These are phyloP conservation scores for Dasyurus viverrinus DNA, from an alignment of 2,113 vertebrate genomes.

Conservation along the genomic window DNA sequence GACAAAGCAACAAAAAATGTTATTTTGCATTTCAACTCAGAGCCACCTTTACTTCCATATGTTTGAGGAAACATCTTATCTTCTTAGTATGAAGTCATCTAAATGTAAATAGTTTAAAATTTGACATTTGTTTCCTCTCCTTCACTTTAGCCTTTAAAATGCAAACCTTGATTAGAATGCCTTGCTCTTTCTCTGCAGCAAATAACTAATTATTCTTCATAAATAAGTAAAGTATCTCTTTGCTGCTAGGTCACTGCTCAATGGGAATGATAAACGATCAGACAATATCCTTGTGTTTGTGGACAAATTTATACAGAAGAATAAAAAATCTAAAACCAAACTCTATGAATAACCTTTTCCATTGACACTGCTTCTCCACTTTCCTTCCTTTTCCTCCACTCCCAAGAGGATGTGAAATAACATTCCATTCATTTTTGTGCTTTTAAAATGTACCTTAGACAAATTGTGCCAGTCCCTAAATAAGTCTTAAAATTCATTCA, in stretches of 20 bases:
- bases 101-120: constrained; percentile 75
- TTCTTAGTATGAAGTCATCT: constrained; percentile 69
- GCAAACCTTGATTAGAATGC: constrained; percentile 68
- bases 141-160: constrained; percentile 70
- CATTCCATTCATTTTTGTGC: constrained; percentile 69
- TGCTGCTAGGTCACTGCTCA: constrained; percentile 58
- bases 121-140: constrained; percentile 68
- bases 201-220: constrained; percentile 76
- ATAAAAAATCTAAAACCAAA: constrained; percentile 59
- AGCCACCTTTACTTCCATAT: constrained; percentile 62
- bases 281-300: constrained; percentile 62
- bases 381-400: constrained; percentile 41
- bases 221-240: constrained; percentile 75
- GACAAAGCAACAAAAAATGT: constrained; percentile 57
- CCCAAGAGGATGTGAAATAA: constrained; percentile 65
- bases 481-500: constrained; percentile 66
- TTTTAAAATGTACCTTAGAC: constrained; percentile 32
- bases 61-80: constrained; percentile 69
- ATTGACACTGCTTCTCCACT: constrained; percentile 48
- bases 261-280: constrained; percentile 73
- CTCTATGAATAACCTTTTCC: constrained; percentile 75
- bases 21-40: constrained; percentile 58
- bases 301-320: constrained; percentile 73
- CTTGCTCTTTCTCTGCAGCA: constrained; percentile 56
- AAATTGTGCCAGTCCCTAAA: constrained; percentile 66